Evolutionary conservation across 2,888 invertebrate species (phyloP).

Genomic region (Arenicola marina): DNA sequence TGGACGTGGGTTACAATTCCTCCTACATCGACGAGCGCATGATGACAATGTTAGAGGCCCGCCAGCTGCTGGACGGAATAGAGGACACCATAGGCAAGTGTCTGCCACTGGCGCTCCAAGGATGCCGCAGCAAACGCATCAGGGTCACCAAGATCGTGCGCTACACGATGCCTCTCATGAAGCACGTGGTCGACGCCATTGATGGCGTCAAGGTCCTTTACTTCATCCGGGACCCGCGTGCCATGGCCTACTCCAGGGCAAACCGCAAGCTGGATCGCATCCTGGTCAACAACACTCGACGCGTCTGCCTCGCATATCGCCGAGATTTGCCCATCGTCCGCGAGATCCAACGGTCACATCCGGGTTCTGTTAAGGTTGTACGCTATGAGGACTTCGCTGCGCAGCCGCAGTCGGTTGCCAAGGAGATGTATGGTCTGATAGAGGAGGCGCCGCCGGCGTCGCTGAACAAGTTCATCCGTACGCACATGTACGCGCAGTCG

Average conservation of each 20-base stretch:
- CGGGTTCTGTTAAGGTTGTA: neutral
- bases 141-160: neutral
- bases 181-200: neutral
- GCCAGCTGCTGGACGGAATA: too few species aligned
- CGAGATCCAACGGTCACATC: neutral
- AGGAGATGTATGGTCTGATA: neutral
- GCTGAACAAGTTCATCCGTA: neutral
- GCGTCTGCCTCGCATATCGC: too few species aligned
- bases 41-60: too few species aligned
- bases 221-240: conserved; percentile 1
- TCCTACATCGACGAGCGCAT: too few species aligned
- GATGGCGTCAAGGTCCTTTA: neutral
- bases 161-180: neutral
- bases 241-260: neutral
- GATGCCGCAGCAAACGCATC: neutral
- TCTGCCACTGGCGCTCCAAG: neutral
- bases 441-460: neutral
- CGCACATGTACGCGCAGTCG: neutral
- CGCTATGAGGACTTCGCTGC: neutral
- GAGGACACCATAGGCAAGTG: too few species aligned
- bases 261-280: too few species aligned
- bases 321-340: too few species aligned
- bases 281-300: too few species aligned
- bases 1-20: too few species aligned
- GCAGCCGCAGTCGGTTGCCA: neutral